Conservation (phyloP, 2,113 vertebrate species). For the Perognathus longimembris region DNA sequence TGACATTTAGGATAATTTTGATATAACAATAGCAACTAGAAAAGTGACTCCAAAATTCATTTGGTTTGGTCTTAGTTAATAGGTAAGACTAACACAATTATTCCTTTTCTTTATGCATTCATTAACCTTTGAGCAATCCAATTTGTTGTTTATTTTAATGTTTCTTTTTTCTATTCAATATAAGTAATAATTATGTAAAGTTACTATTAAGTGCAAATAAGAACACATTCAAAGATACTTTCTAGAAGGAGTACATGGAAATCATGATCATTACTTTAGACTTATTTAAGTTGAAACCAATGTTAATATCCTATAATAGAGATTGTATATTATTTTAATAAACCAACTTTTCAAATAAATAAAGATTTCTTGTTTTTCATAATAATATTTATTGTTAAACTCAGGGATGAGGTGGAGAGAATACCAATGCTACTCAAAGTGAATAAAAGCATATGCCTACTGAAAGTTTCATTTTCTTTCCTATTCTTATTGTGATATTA, state of each 20-base stretch:
- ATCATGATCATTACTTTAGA: not conserved
- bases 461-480: constrained; percentile 65
- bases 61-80: not conserved
- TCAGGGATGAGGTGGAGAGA: not conserved
- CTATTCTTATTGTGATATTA: constrained; percentile 56
- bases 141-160: not conserved
- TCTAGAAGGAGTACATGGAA: not conserved
- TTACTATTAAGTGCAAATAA: not conserved
- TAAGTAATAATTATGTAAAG: not conserved
- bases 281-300: not conserved
- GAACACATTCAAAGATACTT: not conserved
- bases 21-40: not conserved
- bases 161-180: not conserved
- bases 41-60: not conserved
- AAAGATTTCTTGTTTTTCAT: constrained; percentile 39
- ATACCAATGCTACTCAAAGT: constrained; percentile 31
- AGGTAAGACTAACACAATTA: not conserved
- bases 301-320: not conserved
- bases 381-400: constrained; percentile 40
- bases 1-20: not conserved
- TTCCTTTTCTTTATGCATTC: not conserved
- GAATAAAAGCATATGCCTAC: constrained; percentile 42
- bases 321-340: not conserved
- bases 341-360: constrained; percentile 40
- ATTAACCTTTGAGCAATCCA: not conserved